Evolutionary conservation across 2,888 invertebrate genomes (phyloP).

Genomic region (Aphodius granarius): DNA sequence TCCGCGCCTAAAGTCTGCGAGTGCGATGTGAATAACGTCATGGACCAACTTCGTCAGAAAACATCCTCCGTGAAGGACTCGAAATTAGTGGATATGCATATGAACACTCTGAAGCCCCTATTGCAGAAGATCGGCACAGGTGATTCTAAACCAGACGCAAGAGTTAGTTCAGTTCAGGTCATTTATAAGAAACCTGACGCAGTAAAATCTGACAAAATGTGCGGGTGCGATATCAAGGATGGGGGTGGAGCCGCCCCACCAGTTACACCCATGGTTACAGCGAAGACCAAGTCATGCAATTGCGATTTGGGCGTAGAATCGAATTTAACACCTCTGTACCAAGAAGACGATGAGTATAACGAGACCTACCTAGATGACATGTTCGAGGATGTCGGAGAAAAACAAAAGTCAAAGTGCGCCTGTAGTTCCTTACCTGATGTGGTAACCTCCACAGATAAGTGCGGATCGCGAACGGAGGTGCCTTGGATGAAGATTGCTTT

Average conservation of each 20-base stretch:
- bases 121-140: not conserved
- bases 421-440: conserved; percentile 11
- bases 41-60: not conserved
- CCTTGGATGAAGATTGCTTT: conserved; percentile 25
- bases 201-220: not conserved
- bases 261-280: not conserved
- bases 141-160: not conserved
- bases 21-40: not conserved
- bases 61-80: not conserved
- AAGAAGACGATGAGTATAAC: not conserved
- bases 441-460: conserved; percentile 13
- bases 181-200: conserved; percentile 4
- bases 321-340: not conserved
- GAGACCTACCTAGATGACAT: not conserved
- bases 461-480: conserved; percentile 20
- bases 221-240: not conserved
- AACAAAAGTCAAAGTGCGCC: not conserved
- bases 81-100: not conserved
- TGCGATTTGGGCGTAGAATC: not conserved
- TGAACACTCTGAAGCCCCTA: not conserved
- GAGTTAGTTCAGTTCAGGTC: conserved; percentile 5
- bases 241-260: not conserved
- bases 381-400: not conserved
- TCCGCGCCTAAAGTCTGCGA: conserved; percentile 1
- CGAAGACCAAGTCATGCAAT: not conserved